These are phyloP conservation scores for Electrona antarctica DNA, from an alignment of 2,113 vertebrate species.

Conservation along the genomic window DNA sequence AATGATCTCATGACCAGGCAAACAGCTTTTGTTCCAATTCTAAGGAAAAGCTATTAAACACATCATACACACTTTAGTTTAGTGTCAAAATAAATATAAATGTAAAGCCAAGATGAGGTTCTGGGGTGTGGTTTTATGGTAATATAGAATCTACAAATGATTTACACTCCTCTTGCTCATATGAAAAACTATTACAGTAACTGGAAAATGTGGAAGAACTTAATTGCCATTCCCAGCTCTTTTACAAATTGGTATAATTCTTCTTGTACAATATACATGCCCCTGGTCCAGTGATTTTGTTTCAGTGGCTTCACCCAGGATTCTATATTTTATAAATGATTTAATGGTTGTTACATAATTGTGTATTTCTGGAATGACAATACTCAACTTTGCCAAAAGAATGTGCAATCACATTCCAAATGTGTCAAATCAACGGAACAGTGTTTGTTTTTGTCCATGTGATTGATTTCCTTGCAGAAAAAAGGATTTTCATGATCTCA, in stretches of 20 bases:
- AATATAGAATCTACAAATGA: conserved; percentile 1
- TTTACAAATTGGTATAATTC: conserved; percentile 3
- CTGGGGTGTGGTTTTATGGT: conserved; percentile 10
- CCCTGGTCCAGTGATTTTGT: conserved; percentile 31
- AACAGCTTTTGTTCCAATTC: conserved; percentile 41
- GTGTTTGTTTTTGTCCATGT: background rate
- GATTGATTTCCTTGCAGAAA: background rate
- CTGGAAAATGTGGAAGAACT: conserved; percentile 5
- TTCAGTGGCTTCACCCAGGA: background rate
- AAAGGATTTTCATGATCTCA: background rate
- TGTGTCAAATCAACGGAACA: background rate
- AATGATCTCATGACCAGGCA: conserved; percentile 38
- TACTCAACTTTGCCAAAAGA: background rate
- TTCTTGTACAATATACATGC: conserved; percentile 7
- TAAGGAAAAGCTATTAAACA: conserved; percentile 48
- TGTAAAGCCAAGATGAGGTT: conserved; percentile 9
- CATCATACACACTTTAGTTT: conserved; percentile 3
- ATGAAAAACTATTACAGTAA: background rate
- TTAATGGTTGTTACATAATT: conserved; percentile 37
- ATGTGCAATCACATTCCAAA: background rate
- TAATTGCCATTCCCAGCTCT: background rate
- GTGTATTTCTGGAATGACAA: conserved; percentile 7
- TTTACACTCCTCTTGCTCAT: conserved; percentile 24
- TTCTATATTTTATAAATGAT: background rate
- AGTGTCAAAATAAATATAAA: conserved; percentile 31